Percentiles rank a stretch among this genome's conserved stretches.
Evolutionary conservation across 2,888 invertebrate genomes (phyloP).

Genomic region (Protonemura montana): DNA sequence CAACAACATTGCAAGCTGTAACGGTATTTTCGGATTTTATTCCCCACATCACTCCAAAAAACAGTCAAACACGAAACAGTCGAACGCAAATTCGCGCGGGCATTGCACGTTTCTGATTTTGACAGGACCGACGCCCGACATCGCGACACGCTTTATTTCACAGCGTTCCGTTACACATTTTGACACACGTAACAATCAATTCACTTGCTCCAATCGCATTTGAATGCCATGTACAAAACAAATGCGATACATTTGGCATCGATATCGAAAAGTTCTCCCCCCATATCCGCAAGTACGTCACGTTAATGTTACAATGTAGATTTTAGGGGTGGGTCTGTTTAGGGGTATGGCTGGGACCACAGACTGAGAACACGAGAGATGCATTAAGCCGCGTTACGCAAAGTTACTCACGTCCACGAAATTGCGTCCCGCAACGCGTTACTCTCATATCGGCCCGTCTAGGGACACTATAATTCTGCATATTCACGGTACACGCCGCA

Average conservation of each 20-base stretch:
- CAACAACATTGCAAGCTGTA: neutral
- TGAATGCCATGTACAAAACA: neutral
- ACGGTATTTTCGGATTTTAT: neutral
- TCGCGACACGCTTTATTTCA: neutral
- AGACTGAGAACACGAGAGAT: neutral
- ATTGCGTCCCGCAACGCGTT: neutral
- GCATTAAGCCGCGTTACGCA: neutral
- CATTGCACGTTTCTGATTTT: neutral
- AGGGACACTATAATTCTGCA: neutral
- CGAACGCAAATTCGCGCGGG: neutral
- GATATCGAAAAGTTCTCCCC: neutral
- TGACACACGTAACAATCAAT: neutral
- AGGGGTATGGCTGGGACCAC: neutral
- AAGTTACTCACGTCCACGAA: neutral
- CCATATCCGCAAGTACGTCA: too few relatives aligned
- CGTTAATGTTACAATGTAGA: too few relatives aligned
- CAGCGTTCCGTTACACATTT: neutral
- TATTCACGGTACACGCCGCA: too few relatives aligned
- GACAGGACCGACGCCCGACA: neutral
- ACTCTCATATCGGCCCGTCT: neutral
- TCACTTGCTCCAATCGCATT: neutral
- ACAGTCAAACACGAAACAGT: neutral
- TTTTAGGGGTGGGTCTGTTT: too few relatives aligned
- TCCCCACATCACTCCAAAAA: neutral
- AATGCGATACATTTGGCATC: neutral